Evolutionary conservation across 2,797 vertebrate genomes (phyloP), one percentile per base, ranked within the genome.

Genomic region (Channa striata): DNA sequence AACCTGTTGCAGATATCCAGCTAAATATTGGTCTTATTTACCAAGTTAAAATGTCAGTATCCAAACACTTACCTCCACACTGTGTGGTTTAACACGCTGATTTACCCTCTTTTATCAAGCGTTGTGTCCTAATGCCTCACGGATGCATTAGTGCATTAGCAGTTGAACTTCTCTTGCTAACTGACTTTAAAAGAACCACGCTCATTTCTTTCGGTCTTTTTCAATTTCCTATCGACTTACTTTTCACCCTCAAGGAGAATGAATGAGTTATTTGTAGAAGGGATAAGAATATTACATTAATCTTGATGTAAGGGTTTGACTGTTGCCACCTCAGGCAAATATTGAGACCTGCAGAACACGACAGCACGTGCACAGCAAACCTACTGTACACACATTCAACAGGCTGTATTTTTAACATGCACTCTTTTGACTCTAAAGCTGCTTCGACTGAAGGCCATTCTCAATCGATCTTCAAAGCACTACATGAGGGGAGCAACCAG

Each of bases 1-100:
- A 59, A 69, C 65, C 39, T 69, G 79, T 68, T 83, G 82, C 64
- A 57, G 75, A 67, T 72, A 60, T 52, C 14, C 42, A 21, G 58
- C 74, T 85, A 86, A 87, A 87, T 84, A 81, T 79, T 73, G 30
- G 40, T 72, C 72, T 85, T 84, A 83, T 86, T 87, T 78, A 78
- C 58, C 17, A 51, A 77, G 59, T 68, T 65, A 53, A 90, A 88
- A 89, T 80, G 74, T 60, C 78, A 68, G n/a, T 30, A 34, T 73
- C 44, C 44, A 13, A 44, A 68, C 10, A n/a, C 11, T 12, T 0
- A 11, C 19, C 9, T 51, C 10, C 3, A 13, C 21, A 39, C n/a
- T 14, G 11, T 57, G 8, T 8, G n/a, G 40, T 51, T 59, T 25
- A 23, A 34, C 47, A 62, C 17, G 42, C 21, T 7, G 8, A 20